Conservation (phyloP, 1,140 invertebrate species). For the Caenorhabditis elegans region DNA sequence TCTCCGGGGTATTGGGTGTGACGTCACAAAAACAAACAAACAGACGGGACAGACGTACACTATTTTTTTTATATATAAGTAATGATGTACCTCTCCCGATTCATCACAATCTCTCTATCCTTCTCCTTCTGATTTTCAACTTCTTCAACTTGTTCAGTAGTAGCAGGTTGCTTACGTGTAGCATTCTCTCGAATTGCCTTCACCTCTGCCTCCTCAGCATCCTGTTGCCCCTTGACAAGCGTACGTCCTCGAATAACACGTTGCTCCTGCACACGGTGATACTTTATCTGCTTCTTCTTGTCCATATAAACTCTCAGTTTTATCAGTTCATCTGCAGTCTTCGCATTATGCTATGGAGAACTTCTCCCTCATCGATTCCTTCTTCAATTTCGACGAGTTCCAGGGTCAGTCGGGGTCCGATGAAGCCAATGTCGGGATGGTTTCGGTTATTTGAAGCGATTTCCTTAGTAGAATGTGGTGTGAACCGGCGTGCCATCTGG, state of each 20-base stretch:
- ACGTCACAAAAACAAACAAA: too few relatives aligned
- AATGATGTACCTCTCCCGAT: conserved; percentile 25
- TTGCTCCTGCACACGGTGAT: conserved; percentile 42
- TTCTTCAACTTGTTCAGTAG: conserved; percentile 38
- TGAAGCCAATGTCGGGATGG: too few relatives aligned
- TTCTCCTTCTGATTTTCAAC: conserved; percentile 33
- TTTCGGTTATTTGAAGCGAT: too few relatives aligned
- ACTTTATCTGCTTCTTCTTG: conserved; percentile 46
- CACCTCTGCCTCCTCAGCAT: conserved; percentile 23
- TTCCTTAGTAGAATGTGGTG: too few relatives aligned
- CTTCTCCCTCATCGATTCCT: conserved; percentile 85
- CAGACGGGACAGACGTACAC: too few relatives aligned
- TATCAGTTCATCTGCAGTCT: conserved; percentile 39
- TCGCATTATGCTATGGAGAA: conserved; percentile 73
- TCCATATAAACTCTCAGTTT: conserved; percentile 32
- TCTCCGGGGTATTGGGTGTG: too few relatives aligned
- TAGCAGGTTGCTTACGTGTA: conserved; percentile 30
- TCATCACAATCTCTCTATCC: conserved; percentile 40
- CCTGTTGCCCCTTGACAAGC: conserved; percentile 34
- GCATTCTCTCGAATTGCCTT: conserved; percentile 32
- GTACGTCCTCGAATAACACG: conserved; percentile 47
- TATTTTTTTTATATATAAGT: too few relatives aligned
- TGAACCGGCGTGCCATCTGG: too few relatives aligned
- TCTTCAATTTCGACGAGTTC: conserved; percentile 92
- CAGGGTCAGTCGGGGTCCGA: conserved; percentile 77